Conservation (phyloP, 2,888 invertebrate genomes). For the Acanthoscelides obtectus region DNA sequence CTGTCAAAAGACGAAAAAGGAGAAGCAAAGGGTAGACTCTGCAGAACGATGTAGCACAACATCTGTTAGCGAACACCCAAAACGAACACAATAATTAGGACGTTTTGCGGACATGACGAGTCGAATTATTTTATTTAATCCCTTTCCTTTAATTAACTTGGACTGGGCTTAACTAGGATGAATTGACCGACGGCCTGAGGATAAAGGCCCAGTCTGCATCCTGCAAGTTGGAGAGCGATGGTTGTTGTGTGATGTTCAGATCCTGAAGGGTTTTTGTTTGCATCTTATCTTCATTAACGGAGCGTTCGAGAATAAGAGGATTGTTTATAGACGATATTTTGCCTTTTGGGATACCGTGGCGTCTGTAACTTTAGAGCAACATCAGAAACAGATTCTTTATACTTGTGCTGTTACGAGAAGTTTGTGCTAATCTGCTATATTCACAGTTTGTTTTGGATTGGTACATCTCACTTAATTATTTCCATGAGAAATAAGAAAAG, state of each 20-base stretch:
- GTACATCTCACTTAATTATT: too few species aligned
- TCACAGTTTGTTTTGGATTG: too few species aligned
- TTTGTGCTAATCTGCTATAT: too few species aligned
- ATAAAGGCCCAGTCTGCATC: conserved; percentile 16
- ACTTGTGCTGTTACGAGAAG: too few species aligned
- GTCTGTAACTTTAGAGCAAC: too few species aligned
- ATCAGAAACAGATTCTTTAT: too few species aligned
- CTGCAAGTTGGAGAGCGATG: conserved; percentile 24
- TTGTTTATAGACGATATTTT: not conserved
- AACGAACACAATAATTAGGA: conserved; percentile 24
- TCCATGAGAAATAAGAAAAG: too few species aligned
- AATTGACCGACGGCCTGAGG: conserved; percentile 23
- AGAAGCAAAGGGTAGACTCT: not conserved
- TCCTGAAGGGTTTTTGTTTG: conserved; percentile 22
- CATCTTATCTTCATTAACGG: conserved; percentile 21
- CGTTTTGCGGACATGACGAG: conserved; percentile 18
- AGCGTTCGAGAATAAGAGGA: conserved; percentile 10
- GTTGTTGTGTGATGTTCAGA: conserved; percentile 15
- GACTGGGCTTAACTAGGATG: conserved; percentile 21
- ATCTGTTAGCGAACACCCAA: conserved; percentile 3
- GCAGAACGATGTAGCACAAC: not conserved
- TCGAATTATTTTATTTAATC: conserved; percentile 26
- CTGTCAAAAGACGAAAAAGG: not conserved
- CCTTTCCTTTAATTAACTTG: conserved; percentile 28
- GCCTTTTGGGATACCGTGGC: not conserved